Percentiles rank a stretch among this genome's conserved stretches.
phyloP scores from a whole-genome alignment of 1,140 invertebrate species.

The Drosophila ercepeae region DNA sequence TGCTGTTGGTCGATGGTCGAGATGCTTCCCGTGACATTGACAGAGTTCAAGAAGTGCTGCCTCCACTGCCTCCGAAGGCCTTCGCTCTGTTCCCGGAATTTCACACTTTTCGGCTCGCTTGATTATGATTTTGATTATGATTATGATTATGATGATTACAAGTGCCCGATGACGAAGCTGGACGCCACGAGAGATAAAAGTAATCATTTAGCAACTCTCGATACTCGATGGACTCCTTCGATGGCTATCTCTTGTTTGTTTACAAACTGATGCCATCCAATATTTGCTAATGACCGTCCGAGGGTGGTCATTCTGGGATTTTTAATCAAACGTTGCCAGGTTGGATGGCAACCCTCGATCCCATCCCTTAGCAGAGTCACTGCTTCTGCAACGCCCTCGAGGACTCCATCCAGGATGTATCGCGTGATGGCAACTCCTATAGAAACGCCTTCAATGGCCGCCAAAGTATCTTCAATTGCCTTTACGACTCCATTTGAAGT shows the following conservation, averaged over 20 bases:
- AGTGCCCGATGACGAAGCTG: constrained; percentile 55
- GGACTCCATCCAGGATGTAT: constrained; percentile 27
- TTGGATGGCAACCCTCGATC: constrained; percentile 4
- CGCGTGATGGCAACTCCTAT: constrained; percentile 51
- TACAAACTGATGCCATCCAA: constrained; percentile 41
- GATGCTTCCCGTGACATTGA: constrained; percentile 56
- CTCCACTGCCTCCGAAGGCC: constrained; percentile 7
- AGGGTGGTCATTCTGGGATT: constrained; percentile 13
- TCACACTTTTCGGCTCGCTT: constrained; percentile 61
- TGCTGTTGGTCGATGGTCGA: too few relatives aligned
- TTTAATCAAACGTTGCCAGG: constrained; percentile 61
- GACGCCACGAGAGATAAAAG: constrained; percentile 47
- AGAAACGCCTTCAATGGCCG: constrained; percentile 62
- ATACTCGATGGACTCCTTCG: constrained; percentile 35
- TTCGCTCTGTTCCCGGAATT: constrained; percentile 69
- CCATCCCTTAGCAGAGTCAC: constrained; percentile 19
- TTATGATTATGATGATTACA: constrained; percentile 55
- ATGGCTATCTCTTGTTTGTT: constrained; percentile 5
- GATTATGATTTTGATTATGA: constrained; percentile 57
- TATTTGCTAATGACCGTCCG: not conserved
- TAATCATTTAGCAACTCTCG: constrained; percentile 15
- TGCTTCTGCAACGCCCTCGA: constrained; percentile 54
- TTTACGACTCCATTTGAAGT: constrained; percentile 58
- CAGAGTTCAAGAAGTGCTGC: constrained; percentile 62
- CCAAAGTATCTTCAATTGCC: constrained; percentile 63